Conservation (phyloP, 2,797 vertebrate genomes). For the Morelia viridis region DNA sequence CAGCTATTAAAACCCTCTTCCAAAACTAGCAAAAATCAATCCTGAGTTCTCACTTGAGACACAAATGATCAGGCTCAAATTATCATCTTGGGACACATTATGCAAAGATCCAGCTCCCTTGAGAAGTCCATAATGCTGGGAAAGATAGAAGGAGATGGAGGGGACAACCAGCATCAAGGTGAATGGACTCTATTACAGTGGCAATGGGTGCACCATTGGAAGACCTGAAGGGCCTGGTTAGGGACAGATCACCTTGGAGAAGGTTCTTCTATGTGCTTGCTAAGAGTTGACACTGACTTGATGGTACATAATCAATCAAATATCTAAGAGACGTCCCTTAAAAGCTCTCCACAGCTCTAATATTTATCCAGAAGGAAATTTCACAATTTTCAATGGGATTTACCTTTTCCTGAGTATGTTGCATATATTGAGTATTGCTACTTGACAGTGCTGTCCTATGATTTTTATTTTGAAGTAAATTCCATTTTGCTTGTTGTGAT, state of each 20-base stretch:
- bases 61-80: background rate
- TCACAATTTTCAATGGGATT: background rate
- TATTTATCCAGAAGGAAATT: background rate
- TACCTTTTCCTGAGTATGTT: background rate
- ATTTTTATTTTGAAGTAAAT: background rate
- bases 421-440: background rate
- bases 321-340: background rate
- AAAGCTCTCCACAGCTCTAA: background rate
- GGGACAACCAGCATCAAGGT: background rate
- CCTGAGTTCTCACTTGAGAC: background rate
- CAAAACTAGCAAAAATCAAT: background rate
- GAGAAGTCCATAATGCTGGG: background rate
- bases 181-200: background rate
- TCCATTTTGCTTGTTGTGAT: background rate
- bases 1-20: background rate
- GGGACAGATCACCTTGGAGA: background rate
- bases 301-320: background rate
- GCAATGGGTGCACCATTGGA: background rate
- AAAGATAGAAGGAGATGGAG: background rate
- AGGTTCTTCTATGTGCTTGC: background rate
- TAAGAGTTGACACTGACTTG: background rate
- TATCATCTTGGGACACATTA: background rate
- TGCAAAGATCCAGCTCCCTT: background rate
- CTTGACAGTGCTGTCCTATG: background rate
- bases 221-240: background rate